Evolutionary conservation across 2,113 vertebrate species (phyloP).

Genomic region (Solea senegalensis): DNA sequence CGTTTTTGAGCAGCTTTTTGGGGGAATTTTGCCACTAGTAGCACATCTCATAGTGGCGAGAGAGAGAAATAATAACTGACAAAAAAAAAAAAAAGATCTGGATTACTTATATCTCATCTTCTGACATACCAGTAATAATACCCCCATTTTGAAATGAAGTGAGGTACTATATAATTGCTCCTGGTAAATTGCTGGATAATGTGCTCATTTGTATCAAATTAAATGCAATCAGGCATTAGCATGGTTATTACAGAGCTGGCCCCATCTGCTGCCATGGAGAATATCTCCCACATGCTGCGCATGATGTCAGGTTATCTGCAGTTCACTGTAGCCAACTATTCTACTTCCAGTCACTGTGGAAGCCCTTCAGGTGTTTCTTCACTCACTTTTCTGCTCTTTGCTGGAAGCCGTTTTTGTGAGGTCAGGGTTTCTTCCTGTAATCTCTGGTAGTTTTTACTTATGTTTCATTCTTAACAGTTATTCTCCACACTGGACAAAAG

Average conservation of each 20-base stretch:
- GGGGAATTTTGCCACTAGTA: conserved; percentile 52
- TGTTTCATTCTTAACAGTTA: conserved; percentile 3
- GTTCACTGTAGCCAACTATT: conserved; percentile 24
- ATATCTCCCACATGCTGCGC: conserved; percentile 60
- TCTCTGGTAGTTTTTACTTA: conserved; percentile 31
- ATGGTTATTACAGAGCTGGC: conserved; percentile 51
- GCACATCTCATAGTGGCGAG: conserved; percentile 11
- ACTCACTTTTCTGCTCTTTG: conserved; percentile 4
- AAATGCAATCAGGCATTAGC: conserved; percentile 61
- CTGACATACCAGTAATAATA: conserved; percentile 46
- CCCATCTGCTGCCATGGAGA: conserved; percentile 39
- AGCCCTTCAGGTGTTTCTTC: conserved; percentile 33
- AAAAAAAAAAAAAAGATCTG: neutral
- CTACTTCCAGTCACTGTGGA: conserved; percentile 5
- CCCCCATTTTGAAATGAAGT: conserved; percentile 34
- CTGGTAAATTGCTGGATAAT: conserved; percentile 58
- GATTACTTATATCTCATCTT: conserved; percentile 27
- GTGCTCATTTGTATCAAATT: conserved; percentile 65
- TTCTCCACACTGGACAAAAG: neutral
- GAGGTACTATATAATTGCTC: conserved; percentile 45
- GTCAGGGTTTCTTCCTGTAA: conserved; percentile 20
- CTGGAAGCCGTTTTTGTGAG: conserved; percentile 5
- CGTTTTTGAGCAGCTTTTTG: conserved; percentile 56
- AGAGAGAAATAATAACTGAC: neutral
- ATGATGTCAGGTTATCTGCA: conserved; percentile 42